These are phyloP conservation scores for Cricetomys ansorgei DNA, from an alignment of 2,113 vertebrate genomes.

Conservation along the genomic window DNA sequence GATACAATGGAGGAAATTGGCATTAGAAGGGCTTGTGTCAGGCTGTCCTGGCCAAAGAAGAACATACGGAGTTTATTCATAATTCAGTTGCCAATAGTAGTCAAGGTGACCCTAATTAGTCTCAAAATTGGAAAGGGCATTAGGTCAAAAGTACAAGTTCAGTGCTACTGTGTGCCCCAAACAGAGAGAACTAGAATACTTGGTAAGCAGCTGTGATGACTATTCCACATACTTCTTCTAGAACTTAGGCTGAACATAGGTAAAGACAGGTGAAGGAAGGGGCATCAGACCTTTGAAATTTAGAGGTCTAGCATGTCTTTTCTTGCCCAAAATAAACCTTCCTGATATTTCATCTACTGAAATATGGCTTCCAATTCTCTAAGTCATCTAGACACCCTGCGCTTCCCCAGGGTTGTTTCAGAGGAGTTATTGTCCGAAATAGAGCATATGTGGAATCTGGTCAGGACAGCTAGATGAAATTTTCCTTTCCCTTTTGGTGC, in stretches of 20 bases:
- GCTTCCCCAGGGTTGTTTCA: constrained; percentile 3
- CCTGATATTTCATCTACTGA: neutral
- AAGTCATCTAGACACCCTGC: neutral
- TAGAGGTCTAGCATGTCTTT: neutral
- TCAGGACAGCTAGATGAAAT: neutral
- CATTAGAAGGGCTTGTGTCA: neutral
- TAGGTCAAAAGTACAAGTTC: neutral
- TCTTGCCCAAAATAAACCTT: constrained; percentile 24
- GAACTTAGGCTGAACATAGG: neutral
- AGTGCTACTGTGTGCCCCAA: neutral
- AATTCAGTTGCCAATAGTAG: neutral
- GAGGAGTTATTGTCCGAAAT: neutral
- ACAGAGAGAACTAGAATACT: neutral
- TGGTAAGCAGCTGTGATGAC: neutral
- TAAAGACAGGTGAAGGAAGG: neutral
- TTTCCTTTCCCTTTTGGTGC: neutral
- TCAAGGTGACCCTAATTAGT: neutral
- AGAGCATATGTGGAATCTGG: neutral
- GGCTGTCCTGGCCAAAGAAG: neutral
- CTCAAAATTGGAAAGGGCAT: neutral
- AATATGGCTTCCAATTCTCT: neutral
- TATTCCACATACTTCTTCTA: neutral
- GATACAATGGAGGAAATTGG: neutral
- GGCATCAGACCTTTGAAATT: neutral
- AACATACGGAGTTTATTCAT: neutral